These are phyloP conservation scores for Phataginus tetradactyla DNA, from an alignment of 2,797 vertebrate genomes.

Conservation along the genomic window DNA sequence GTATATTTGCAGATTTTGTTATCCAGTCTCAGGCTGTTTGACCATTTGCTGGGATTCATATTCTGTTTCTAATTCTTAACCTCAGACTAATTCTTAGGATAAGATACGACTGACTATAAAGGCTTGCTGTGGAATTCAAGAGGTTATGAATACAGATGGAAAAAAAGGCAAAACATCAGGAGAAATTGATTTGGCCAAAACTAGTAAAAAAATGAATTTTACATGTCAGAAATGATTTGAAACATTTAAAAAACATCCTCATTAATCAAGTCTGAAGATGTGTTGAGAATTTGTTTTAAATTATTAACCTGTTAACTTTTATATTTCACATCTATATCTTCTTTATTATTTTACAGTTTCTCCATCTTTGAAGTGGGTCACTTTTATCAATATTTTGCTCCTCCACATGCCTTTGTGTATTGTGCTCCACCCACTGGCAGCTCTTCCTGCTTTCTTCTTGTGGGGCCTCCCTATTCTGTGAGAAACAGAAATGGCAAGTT, in stretches of 20 bases:
- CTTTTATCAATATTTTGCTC: conserved; percentile 53
- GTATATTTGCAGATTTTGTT: conserved; percentile 49
- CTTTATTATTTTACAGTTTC: not conserved
- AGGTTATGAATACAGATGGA: conserved; percentile 66
- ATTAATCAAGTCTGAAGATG: conserved; percentile 29
- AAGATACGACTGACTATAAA: conserved; percentile 77
- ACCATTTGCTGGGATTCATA: not conserved
- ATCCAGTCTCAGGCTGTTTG: not conserved
- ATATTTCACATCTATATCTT: not conserved
- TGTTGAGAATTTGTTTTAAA: conserved; percentile 37
- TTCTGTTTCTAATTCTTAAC: conserved; percentile 49
- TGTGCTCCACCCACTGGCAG: no score
- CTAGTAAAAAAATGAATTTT: conserved; percentile 58
- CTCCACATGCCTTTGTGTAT: not conserved
- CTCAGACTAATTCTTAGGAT: conserved; percentile 57
- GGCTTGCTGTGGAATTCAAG: conserved; percentile 80
- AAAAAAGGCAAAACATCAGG: conserved; percentile 44
- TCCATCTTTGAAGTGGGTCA: not conserved
- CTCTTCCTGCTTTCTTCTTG: no score
- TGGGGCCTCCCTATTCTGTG: no score
- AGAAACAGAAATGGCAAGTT: not conserved
- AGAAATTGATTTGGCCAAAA: conserved; percentile 73
- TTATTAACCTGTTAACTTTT: conserved; percentile 30
- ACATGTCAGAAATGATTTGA: conserved; percentile 42
- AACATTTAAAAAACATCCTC: conserved; percentile 14